A percentile compares a stretch with the other conserved stretches of the same genome.
Evolutionary conservation across 2,797 vertebrate genomes (phyloP).

Genomic region (Anolis apletophallus): DNA sequence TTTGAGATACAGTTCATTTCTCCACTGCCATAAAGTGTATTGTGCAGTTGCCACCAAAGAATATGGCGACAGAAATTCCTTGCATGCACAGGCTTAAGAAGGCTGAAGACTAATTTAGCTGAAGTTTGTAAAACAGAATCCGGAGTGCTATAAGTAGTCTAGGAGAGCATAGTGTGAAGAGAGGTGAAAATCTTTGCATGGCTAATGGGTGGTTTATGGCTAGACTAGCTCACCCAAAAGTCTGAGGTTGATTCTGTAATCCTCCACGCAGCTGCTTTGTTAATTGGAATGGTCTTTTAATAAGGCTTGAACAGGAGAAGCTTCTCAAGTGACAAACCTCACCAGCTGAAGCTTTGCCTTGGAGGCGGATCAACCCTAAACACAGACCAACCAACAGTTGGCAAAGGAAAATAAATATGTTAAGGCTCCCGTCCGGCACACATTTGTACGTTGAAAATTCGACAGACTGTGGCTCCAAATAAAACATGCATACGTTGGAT

Average conservation of each 20-base stretch:
- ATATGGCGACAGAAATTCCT: constrained; percentile 52
- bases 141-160: constrained; percentile 55
- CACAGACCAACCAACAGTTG: not conserved
- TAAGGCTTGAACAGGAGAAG: constrained; percentile 47
- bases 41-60: constrained; percentile 45
- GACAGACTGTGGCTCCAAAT: not conserved
- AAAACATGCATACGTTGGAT: not conserved
- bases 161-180: constrained; percentile 56
- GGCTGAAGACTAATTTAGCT: constrained; percentile 60
- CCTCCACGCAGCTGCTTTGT: constrained; percentile 68
- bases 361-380: constrained; percentile 47
- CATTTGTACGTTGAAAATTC: not conserved
- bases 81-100: constrained; percentile 49
- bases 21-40: constrained; percentile 50
- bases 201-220: constrained; percentile 67
- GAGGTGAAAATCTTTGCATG: constrained; percentile 66
- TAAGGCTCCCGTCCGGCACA: not conserved
- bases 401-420: not conserved
- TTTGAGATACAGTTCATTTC: constrained; percentile 58
- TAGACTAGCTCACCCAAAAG: constrained; percentile 63
- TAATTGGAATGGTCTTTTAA: constrained; percentile 60
- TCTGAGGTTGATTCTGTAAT: constrained; percentile 63
- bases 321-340: constrained; percentile 63
- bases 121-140: constrained; percentile 55
- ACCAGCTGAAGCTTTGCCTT: constrained; percentile 52